Conservation (phyloP, 2,113 vertebrate species). For the Diphyllodes magnificus region DNA sequence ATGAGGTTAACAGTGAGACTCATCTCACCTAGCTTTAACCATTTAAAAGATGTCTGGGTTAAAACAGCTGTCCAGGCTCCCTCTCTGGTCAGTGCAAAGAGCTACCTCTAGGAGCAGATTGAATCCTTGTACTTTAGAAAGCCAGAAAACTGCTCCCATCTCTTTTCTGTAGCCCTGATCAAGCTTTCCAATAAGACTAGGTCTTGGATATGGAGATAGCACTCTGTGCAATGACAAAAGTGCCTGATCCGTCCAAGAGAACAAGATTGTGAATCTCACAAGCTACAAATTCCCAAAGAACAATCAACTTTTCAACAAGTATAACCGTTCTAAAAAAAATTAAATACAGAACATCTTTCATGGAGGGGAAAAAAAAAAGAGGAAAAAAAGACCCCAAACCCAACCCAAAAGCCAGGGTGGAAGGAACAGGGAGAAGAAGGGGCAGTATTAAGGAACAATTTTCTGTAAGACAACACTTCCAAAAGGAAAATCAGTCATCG, state of each 20-base stretch:
- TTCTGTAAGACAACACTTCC: not conserved
- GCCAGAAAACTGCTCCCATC: not conserved
- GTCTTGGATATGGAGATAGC: not conserved
- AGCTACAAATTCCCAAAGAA: not conserved
- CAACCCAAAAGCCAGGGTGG: not conserved
- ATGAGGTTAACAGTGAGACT: not conserved
- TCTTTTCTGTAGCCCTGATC: not conserved
- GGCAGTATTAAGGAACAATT: not conserved
- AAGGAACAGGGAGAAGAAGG: rapidly evolving
- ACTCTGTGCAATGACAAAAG: not conserved
- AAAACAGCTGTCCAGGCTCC: not conserved
- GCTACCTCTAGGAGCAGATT: not conserved
- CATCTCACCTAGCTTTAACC: not conserved
- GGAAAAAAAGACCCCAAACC: not conserved
- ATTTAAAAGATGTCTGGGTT: not conserved
- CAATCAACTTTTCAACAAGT: not conserved
- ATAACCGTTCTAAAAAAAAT: not conserved
- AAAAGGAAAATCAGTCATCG: not conserved
- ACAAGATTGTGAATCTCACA: rapidly evolving
- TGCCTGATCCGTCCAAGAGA: not conserved
- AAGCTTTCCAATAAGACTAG: not conserved
- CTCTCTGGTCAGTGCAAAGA: not conserved
- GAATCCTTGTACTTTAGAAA: not conserved
- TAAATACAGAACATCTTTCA: not conserved
- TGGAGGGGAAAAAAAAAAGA: not conserved